These are phyloP conservation scores for Glyptemys insculpta DNA, from an alignment of 2,797 vertebrate species.

Conservation along the genomic window DNA sequence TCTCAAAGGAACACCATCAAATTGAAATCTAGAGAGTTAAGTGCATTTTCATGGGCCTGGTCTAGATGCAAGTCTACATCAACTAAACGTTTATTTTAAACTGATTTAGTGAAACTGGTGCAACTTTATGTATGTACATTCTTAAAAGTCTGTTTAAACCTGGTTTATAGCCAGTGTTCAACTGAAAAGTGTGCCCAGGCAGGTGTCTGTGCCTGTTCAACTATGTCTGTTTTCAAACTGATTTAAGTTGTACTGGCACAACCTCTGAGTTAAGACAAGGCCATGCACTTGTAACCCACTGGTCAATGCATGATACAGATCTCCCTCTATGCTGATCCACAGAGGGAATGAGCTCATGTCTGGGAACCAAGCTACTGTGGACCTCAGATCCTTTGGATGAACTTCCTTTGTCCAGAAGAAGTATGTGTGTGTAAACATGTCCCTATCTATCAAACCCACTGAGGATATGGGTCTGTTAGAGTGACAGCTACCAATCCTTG, in stretches of 20 bases:
- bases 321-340: neutral
- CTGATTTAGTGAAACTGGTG: constrained; percentile 24
- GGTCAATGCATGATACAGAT: neutral
- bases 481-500: neutral
- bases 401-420: neutral
- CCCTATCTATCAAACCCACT: neutral
- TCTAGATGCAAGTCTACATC: constrained; percentile 9
- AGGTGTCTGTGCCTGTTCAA: neutral
- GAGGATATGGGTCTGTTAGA: neutral
- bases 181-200: neutral
- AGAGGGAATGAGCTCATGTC: neutral
- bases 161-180: constrained; percentile 11
- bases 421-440: neutral
- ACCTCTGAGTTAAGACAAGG: neutral
- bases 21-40: constrained; percentile 19
- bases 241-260: neutral
- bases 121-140: neutral
- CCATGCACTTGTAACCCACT: neutral
- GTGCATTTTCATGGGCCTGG: neutral
- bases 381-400: neutral
- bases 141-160: constrained; percentile 28
- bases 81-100: constrained; percentile 27
- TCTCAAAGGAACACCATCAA: constrained; percentile 12
- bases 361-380: neutral
- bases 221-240: neutral